Evolutionary conservation across 2,113 vertebrate genomes (phyloP).

Genomic region (Salvelinus fontinalis): DNA sequence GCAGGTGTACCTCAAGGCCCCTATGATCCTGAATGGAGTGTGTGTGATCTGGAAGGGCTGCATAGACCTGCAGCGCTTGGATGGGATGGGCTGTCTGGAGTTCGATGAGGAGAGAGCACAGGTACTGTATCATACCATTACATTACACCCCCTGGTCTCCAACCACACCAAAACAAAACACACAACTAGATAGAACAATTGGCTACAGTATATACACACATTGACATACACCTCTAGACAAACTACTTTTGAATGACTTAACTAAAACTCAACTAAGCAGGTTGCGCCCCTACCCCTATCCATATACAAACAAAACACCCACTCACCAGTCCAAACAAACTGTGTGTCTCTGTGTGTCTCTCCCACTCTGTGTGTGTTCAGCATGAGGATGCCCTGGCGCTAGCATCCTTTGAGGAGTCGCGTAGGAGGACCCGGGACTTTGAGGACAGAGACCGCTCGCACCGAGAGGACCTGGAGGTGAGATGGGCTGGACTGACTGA

Average conservation of each 20-base stretch:
- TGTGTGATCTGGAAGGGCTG: slow-evolving; percentile 99
- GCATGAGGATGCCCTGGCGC: slow-evolving; percentile 96
- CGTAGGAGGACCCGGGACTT: slow-evolving; percentile 95
- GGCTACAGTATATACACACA: background rate
- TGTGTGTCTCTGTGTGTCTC: slow-evolving; percentile 26
- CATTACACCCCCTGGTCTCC: background rate
- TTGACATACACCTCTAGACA: background rate
- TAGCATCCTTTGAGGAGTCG: slow-evolving; percentile 95
- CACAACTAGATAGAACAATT: background rate
- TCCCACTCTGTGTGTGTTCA: slow-evolving; percentile 52
- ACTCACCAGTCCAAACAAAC: background rate
- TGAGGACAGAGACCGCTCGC: slow-evolving; percentile 95
- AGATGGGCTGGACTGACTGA: slow-evolving; percentile 51
- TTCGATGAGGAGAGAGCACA: slow-evolving; percentile 97
- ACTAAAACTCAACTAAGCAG: too few species aligned
- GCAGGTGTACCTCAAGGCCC: slow-evolving; percentile 95
- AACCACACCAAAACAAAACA: background rate
- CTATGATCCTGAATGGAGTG: slow-evolving; percentile 98
- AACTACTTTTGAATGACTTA: too few species aligned
- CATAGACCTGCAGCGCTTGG: slow-evolving; percentile 96
- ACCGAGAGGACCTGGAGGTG: slow-evolving; percentile 98
- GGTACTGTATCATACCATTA: slow-evolving; percentile 70
- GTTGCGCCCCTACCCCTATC: too few species aligned
- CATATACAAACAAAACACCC: background rate
- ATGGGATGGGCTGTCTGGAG: slow-evolving; percentile 98